Evolutionary conservation across 2,113 vertebrate species (phyloP), one percentile per base, ranked within the genome.

Genomic region (Chrysemys picta): DNA sequence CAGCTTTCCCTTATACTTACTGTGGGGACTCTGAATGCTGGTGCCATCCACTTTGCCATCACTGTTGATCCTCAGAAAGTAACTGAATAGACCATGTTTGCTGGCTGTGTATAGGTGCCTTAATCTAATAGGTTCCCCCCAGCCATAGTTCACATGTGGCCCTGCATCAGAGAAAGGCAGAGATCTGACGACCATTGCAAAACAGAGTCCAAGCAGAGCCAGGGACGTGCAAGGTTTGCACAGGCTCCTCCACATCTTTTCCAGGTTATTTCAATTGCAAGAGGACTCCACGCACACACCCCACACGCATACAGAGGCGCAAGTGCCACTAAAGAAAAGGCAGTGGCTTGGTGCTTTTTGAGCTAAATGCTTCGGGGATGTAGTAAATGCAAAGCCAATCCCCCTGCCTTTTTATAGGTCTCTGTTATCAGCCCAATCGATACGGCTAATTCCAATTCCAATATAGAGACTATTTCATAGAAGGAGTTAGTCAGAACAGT

Each of bases 41-140:
- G 98, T 98, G 54, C 99, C 99, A 50, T 98, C 98, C 96, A 99
- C 98, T 38, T 97, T 93, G 49, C 99, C 99, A 75, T 99, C 99
- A 12, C 79, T 92, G 1, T 97, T 96, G 92, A 99, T 99, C 69
- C 98, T 96, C 9, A 99, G 98, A 95, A 99, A 99, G 89, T 98
- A 98, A 96, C 98, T 98, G 96, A 97, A 96, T 42, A 98, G 95
- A 27, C 99, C 99, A 2, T 98, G 97, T 31, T 98, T 98, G 87
- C 97, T 96, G 59, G 98, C 98, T 1, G 99, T 98, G 65, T 99
- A 99, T 95, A 99, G 98, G 94, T 99, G 99, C 91, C 99, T 98
- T 35, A 99, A 95, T 35, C 99, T 98, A 29, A 99, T 97, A 10
- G 98, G 93, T 89, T 99, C 98, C 11, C 98, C 98, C 99, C 99